A percentile compares a stretch with the other conserved stretches of the same genome.
These are phyloP conservation scores for Platichthys flesus DNA, from an alignment of 2,113 vertebrate species.

Conservation along the genomic window DNA sequence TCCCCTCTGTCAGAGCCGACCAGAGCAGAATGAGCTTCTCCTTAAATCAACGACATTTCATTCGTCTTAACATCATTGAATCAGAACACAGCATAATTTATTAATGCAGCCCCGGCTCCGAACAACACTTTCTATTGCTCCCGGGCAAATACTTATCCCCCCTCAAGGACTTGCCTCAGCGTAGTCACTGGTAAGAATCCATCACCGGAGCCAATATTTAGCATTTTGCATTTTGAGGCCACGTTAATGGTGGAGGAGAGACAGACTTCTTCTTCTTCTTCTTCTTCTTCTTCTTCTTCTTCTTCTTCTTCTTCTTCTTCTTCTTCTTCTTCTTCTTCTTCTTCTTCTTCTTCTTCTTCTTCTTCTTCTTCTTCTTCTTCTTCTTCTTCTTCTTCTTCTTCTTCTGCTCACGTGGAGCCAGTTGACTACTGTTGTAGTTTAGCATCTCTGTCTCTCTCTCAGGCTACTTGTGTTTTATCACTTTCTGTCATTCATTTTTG, in stretches of 20 bases:
- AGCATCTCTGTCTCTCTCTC: neutral
- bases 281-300: conserved; percentile 53
- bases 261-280: conserved; percentile 10
- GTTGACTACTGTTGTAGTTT: neutral
- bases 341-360: too few species aligned
- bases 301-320: too few species aligned
- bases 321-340: too few species aligned
- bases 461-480: too few species aligned
- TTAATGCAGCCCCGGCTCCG: conserved; percentile 60
- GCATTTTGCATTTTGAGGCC: conserved; percentile 59
- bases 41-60: conserved; percentile 54
- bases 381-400: too few species aligned
- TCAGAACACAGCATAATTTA: conserved; percentile 71
- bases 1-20: conserved; percentile 26
- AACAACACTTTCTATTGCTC: conserved; percentile 63
- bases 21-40: conserved; percentile 46
- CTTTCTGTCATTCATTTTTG: too few species aligned
- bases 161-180: conserved; percentile 45
- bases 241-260: conserved; percentile 40
- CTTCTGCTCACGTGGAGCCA: neutral
- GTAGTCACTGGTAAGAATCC: conserved; percentile 60
- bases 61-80: conserved; percentile 57
- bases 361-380: too few species aligned
- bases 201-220: conserved; percentile 59
- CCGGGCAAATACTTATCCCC: conserved; percentile 50